A percentile compares a stretch with the other conserved stretches of the same genome.
These are phyloP conservation scores for Drosophila affinis DNA, from an alignment of 2,888 invertebrate genomes.

Conservation along the genomic window DNA sequence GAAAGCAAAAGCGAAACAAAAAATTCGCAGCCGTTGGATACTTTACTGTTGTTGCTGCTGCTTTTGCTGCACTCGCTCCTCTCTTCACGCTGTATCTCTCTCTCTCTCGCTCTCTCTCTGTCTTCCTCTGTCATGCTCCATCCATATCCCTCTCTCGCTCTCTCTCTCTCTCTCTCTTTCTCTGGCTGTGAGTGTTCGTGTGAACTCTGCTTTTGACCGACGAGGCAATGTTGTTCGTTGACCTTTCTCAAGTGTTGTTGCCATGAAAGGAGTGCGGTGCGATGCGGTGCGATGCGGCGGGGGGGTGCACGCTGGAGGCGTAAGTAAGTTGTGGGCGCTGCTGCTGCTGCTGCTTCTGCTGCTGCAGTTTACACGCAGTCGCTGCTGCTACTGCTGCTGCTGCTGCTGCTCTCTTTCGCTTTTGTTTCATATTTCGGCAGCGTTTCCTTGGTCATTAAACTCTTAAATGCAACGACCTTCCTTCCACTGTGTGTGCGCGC, in stretches of 20 bases:
- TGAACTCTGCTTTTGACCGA: constrained; percentile 79
- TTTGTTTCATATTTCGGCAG: constrained; percentile 74
- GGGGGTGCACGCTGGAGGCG: constrained; percentile 21
- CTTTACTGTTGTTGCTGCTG: constrained; percentile 54
- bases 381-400: constrained; percentile 33
- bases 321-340: constrained; percentile 55
- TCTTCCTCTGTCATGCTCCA: constrained; percentile 24
- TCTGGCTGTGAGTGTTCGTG: constrained; percentile 56
- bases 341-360: constrained; percentile 35
- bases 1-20: constrained; percentile 77
- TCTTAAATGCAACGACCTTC: constrained; percentile 77
- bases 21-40: constrained; percentile 55
- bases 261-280: constrained; percentile 69
- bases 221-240: constrained; percentile 78
- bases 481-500: constrained; percentile 36
- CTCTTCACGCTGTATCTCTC: constrained; percentile 33
- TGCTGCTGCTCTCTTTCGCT: constrained; percentile 42
- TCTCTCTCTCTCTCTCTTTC: constrained; percentile 11
- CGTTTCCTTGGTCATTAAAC: constrained; percentile 77
- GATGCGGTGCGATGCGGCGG: background rate
- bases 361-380: constrained; percentile 54
- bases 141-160: constrained; percentile 19
- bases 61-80: constrained; percentile 19
- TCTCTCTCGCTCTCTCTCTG: constrained; percentile 29
- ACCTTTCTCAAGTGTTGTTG: constrained; percentile 75